These are phyloP conservation scores for Drosophila quadrilineata DNA, from an alignment of 1,140 invertebrate species.

Conservation along the genomic window DNA sequence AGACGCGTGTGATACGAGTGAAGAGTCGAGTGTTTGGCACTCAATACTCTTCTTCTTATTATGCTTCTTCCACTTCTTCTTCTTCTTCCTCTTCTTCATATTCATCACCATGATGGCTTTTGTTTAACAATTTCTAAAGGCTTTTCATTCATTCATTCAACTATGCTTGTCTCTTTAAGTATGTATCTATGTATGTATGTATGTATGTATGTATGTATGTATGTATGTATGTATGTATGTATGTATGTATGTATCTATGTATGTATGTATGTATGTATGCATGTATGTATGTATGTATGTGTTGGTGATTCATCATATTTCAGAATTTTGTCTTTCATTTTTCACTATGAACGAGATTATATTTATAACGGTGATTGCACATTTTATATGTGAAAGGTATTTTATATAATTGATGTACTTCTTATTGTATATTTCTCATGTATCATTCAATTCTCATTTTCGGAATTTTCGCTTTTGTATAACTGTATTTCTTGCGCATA, in stretches of 20 bases:
- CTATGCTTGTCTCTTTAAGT: constrained; percentile 20
- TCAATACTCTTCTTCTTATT: constrained; percentile 4
- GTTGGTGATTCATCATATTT: too few relatives aligned
- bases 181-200: neutral
- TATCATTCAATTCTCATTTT: too few relatives aligned
- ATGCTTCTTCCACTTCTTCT: constrained; percentile 2
- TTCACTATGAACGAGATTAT: constrained; percentile 29
- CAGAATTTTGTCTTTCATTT: constrained; percentile 6
- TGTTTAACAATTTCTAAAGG: constrained; percentile 46
- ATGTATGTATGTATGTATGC: neutral
- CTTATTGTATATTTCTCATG: too few relatives aligned
- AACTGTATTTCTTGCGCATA: constrained; percentile 5
- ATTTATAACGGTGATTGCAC: constrained; percentile 30
- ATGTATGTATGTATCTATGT: too few relatives aligned
- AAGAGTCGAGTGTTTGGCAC: too few relatives aligned
- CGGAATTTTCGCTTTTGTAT: too few relatives aligned
- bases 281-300: too few relatives aligned
- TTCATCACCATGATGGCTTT: too few relatives aligned
- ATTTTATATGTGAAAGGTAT: constrained; percentile 32
- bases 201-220: too few relatives aligned
- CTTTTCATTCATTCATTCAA: too few relatives aligned
- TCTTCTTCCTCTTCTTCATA: constrained; percentile 9
- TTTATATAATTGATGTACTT: constrained; percentile 15
- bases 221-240: neutral
- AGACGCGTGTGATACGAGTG: neutral